Base-by-base conservation (phyloP, 37 sponge, comb jelly and placozoan genomes). In the Corticium candelabrum region DNA sequence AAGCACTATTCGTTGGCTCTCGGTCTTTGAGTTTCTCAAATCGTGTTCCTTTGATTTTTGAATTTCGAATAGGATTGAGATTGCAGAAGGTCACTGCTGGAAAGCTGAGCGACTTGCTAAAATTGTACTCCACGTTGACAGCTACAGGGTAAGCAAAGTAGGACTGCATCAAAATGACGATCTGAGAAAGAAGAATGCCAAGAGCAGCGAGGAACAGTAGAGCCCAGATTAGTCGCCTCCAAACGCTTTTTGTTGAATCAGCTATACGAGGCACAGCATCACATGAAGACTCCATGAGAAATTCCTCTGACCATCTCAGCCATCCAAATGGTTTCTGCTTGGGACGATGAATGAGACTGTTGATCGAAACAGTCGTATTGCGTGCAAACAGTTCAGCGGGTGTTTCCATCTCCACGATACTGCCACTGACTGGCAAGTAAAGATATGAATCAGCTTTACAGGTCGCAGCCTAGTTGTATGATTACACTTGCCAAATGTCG, bases 61-160 rank as follows among this genome's bases (percentile, higher is more conserved):
- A 15, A 15, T 15, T 4, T 7, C 73, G 73, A 7, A 70, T 4
- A 7, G 73, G 5, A 15, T 70, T 70, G 31, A 70, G 36, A 15
- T 70, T 70, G 73, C 73, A 70, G 73, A 70, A 30, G 73, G 73
- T 70, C 31, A 70, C 73, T 7, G 35, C 36, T 32, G 73, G 73
- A 15, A 70, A 70, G 73, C 21, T 32, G 29, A 70, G 29, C 73
- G 7, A 4, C 73, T 70, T 70, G 73, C 31, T 70, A 32, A 70
- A 70, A 4, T 4, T 29, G 73, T 29, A 70, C 31, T 70, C 73
- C 35, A 70, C 36, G 73, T 15, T 29, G 31, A 70, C 73, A 32
- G 5, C 36, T 5, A 70, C 73, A 5, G 7, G 29, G 36, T 70
- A 29, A 4, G 5, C 31, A 32, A 4, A 15, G 73, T 70, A 70